Base-by-base conservation (phyloP, 2,888 invertebrate species). In the Ichneumoninae sp. region DNA sequence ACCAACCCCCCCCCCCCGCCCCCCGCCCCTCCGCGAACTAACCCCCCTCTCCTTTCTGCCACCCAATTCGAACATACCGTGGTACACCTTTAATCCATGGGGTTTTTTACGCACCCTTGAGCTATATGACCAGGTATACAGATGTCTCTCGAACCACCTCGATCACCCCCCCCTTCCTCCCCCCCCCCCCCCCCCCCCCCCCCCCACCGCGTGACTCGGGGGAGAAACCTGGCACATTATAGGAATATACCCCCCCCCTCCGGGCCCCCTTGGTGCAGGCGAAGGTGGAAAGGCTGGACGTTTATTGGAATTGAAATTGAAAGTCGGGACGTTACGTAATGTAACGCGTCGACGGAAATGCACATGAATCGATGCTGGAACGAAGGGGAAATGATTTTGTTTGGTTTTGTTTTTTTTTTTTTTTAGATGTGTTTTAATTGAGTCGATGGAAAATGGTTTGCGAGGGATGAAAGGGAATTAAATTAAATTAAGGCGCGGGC, bases 61-160 rank as follows among this genome's bases (percentile, higher is more conserved):
- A 30, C 60, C 13, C 13, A 60, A 60, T 26, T 30, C 40, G 60
- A 60, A 60, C 60, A 60, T 60, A 60, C 22, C 60, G 73, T 74
- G 44, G 73, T 74, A 74, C 73, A 74, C 73, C 73, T 63, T 74
- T 74, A 74, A 74, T 63, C 60, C 60, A 74, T 60, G 7, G 26
- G n/a, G 36, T 47, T 66, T 66, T 66, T 19, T n/a, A 57, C 71
- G 60, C 73, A 60, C n/a, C 73, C 30, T 54, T 22, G 22, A 22
- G 30, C 26, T 16, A 60, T 60, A 13, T 22, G 19, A 30, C 0
- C 30, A 30, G 60, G 60, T 60, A 16, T 26, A 30, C 60, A 60
- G 22, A 57, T 22, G 26, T 30, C 60, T 60, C 60, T 16, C 5
- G 30, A 16, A 26, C 8, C 60, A 60, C 3, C 8, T 8, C 19